These are phyloP conservation scores for Micrasema longulum DNA, from an alignment of 1,140 invertebrate genomes.

Conservation along the genomic window DNA sequence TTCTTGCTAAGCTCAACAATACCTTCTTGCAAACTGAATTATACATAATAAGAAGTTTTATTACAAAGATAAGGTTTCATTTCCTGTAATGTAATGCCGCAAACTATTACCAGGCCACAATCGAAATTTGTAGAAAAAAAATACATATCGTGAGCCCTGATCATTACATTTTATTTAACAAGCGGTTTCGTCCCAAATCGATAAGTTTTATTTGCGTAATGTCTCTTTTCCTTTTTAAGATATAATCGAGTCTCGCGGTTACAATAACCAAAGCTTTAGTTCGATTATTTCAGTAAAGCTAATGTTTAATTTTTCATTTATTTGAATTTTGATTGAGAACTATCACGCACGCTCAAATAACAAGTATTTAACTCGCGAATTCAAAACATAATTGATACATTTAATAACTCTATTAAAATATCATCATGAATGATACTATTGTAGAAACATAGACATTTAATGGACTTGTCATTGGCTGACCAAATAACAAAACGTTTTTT, in stretches of 20 bases:
- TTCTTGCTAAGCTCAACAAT: too few relatives aligned
- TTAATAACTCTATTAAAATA: too few relatives aligned
- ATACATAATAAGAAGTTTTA: not conserved
- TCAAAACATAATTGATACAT: too few relatives aligned
- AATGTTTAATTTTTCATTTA: conserved; percentile 10
- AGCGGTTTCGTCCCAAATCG: not conserved
- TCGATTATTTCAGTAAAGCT: too few relatives aligned
- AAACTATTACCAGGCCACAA: conserved; percentile 26
- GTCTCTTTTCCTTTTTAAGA: conserved; percentile 16
- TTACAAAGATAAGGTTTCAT: not conserved
- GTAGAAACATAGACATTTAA: too few relatives aligned
- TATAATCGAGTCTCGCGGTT: not conserved
- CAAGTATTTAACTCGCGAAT: too few relatives aligned
- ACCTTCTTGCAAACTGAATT: not conserved
- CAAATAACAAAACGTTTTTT: too few relatives aligned
- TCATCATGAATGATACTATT: too few relatives aligned
- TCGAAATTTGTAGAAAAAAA: conserved; percentile 9
- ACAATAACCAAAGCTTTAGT: not conserved
- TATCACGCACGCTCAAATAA: too few relatives aligned
- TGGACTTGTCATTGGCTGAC: too few relatives aligned
- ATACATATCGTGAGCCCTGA: conserved; percentile 7
- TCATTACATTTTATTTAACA: not conserved
- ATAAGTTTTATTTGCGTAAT: conserved; percentile 7
- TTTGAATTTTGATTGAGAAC: conserved; percentile 3
- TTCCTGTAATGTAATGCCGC: conserved; percentile 10